These are phyloP conservation scores for Lithophane socia DNA, from an alignment of 2,888 invertebrate genomes.

Conservation along the genomic window DNA sequence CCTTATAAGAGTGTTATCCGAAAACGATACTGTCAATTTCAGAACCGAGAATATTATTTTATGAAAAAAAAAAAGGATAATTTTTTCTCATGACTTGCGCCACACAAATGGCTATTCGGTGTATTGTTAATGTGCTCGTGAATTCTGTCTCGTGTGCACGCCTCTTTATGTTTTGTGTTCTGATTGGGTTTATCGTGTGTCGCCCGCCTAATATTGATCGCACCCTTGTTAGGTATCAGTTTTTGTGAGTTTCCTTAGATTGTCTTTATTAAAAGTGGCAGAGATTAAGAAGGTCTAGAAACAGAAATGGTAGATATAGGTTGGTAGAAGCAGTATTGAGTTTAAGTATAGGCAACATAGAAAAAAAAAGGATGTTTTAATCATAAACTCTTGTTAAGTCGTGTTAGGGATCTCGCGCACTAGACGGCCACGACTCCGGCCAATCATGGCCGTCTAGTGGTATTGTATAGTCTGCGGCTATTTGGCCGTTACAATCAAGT, in stretches of 20 bases:
- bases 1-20: not conserved
- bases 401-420: too few species aligned
- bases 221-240: constrained; percentile 22
- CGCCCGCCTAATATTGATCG: constrained; percentile 67
- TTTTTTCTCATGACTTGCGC: constrained; percentile 60
- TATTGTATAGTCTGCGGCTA: too few species aligned
- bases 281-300: not conserved
- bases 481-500: too few species aligned
- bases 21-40: not conserved
- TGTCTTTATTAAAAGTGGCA: not conserved
- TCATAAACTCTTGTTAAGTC: too few species aligned
- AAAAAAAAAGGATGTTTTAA: not conserved
- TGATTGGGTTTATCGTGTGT: constrained; percentile 85
- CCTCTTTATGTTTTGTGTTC: constrained; percentile 85
- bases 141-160: constrained; percentile 78
- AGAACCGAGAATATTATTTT: not conserved
- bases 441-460: too few species aligned
- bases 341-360: too few species aligned
- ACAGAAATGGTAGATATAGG: not conserved
- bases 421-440: too few species aligned
- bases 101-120: constrained; percentile 70
- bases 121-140: constrained; percentile 82
- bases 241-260: constrained; percentile 1
- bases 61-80: accelerated
- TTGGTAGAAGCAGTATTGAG: not conserved